A percentile compares a stretch with the other conserved stretches of the same genome.
These are phyloP conservation scores for Oenanthe oenanthe DNA, from an alignment of 2,113 vertebrate genomes.

Conservation along the genomic window DNA sequence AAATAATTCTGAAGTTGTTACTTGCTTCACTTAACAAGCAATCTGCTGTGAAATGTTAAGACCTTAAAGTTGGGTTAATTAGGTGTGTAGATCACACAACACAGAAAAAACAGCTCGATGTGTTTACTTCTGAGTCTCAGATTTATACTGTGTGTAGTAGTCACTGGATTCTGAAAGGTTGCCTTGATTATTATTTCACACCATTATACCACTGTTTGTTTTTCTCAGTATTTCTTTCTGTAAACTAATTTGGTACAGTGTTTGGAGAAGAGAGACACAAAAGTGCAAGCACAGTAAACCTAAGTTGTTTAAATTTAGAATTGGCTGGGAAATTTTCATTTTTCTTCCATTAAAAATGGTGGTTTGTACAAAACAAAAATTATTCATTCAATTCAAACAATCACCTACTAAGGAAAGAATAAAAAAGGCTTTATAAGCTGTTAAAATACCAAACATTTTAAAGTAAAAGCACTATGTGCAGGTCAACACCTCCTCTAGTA, in stretches of 20 bases:
- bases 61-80: background rate
- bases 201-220: constrained; percentile 1
- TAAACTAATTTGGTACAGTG: constrained; percentile 33
- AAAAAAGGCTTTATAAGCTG: background rate
- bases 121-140: background rate
- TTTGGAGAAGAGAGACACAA: constrained; percentile 30
- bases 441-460: background rate
- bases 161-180: background rate
- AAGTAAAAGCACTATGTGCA: background rate
- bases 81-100: background rate
- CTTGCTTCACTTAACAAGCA: background rate
- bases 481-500: background rate
- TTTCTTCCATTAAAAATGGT: constrained; percentile 34
- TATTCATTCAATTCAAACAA: background rate
- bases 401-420: background rate
- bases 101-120: background rate
- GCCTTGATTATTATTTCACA: constrained; percentile 8
- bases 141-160: background rate
- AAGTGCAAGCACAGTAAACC: constrained; percentile 41
- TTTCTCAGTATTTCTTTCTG: constrained; percentile 18
- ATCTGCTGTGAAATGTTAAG: background rate
- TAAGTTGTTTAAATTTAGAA: constrained; percentile 54
- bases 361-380: constrained; percentile 34
- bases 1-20: background rate
- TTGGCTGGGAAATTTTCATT: background rate